Base-by-base conservation (phyloP, 2,888 invertebrate genomes). In the Mythimna impura region DNA sequence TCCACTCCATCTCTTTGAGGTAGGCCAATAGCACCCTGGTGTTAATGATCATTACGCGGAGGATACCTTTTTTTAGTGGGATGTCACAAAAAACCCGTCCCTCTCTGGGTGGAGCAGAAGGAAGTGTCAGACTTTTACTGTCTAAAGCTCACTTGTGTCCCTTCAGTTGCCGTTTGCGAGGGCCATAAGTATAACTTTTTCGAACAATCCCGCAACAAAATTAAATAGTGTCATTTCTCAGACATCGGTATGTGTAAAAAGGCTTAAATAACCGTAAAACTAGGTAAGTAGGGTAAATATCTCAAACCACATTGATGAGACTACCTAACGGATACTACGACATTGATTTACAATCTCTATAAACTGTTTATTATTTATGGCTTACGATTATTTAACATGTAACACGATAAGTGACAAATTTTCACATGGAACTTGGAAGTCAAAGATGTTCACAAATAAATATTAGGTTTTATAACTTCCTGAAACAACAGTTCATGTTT, bases 341-440 rank as follows among this genome's bases (percentile, higher is more conserved):
- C 65, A 68, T 82, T 68, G 66, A 81, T 81, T 76, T 80, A 80
- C n/a, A 14, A 25, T 54, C 4, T 40, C 55, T 30, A 47, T 73
- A 80, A 68, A 72, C 72, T 17, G 25, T 17, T 8, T 80, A 12
- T 74, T 77, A 57, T 80, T 80, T 66, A 74, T 80, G 14, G 54
- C 52, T 50, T 63, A 66, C 62, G 55, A 66, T 64, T 72, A 61
- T 72, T 25, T n/a, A 25, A 73, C 66, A 34, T 40, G 6, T 47
- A 30, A 57, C 36, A 43, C 14, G 25, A 43, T n/a, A 25, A 66
- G 12, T 72, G 55, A 80, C 61, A 63, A 63, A 14, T 66, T 50
- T 50, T 61, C 40, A 58, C 71, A 58, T 55, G 20, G 62, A 71
- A 76, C n/a, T 71, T 22, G 60, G 7, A 34, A 14, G 10, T 17